These are phyloP conservation scores for Phalera bucephala DNA, from an alignment of 2,888 invertebrate species.

Conservation along the genomic window DNA sequence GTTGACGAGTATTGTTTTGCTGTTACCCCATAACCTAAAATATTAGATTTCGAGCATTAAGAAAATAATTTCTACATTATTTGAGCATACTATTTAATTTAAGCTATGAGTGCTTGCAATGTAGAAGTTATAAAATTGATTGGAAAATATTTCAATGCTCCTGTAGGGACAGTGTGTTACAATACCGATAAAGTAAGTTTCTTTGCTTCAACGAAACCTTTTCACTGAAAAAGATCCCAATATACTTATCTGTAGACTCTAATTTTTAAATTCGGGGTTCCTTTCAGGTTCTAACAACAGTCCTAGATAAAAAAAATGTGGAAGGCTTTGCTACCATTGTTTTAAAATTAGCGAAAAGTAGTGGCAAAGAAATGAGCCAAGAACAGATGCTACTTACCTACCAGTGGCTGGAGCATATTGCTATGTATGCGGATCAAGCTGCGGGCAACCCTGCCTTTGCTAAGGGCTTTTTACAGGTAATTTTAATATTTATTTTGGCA, in stretches of 20 bases:
- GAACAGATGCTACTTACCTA: conserved; percentile 73
- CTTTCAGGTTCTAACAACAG: conserved; percentile 75
- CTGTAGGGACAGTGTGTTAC: conserved; percentile 75
- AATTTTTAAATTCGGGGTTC: too few species aligned
- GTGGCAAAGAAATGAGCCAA: conserved; percentile 55
- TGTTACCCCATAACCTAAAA: too few species aligned
- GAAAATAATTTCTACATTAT: too few species aligned
- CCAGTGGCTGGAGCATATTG: conserved; percentile 87
- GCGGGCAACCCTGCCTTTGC: conserved; percentile 62
- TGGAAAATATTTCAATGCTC: conserved; percentile 78
- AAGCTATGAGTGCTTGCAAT: conserved; percentile 52
- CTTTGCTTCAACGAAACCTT: too few species aligned
- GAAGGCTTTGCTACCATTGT: conserved; percentile 81
- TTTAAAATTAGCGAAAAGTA: conserved; percentile 67
- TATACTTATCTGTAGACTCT: too few species aligned
- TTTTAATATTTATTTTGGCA: too few species aligned
- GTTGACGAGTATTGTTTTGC: too few species aligned
- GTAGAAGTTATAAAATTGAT: conserved; percentile 73
- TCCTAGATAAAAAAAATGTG: conserved; percentile 64
- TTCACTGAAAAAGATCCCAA: too few species aligned
- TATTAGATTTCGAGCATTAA: too few species aligned
- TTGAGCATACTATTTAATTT: background rate
- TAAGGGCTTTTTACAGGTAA: conserved; percentile 78
- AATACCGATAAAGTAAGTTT: conserved; percentile 78
- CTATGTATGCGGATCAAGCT: conserved; percentile 79